These are phyloP conservation scores for Troides helena DNA, from an alignment of 2,888 invertebrate genomes.

Conservation along the genomic window DNA sequence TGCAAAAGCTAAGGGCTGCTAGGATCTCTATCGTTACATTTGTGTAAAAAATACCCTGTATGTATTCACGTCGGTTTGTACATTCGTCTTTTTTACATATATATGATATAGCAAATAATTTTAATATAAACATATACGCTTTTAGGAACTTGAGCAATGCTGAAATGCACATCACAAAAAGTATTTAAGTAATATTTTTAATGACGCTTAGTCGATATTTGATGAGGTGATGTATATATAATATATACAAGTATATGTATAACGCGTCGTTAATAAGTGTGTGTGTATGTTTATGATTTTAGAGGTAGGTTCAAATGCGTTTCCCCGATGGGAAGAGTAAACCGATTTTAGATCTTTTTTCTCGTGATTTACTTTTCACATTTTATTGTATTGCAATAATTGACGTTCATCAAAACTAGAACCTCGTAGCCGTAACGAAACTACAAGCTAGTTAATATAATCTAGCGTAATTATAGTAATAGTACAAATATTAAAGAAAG, in stretches of 20 bases:
- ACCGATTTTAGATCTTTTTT: constrained; percentile 8
- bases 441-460: too few relatives aligned
- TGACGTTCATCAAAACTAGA: too few relatives aligned
- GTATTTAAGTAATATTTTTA: neutral
- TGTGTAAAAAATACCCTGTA: too few relatives aligned
- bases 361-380: neutral
- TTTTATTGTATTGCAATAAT: too few relatives aligned
- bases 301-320: neutral
- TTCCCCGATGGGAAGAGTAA: neutral
- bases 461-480: neutral
- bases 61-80: too few relatives aligned
- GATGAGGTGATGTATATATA: neutral
- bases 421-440: too few relatives aligned
- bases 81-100: too few relatives aligned
- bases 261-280: neutral
- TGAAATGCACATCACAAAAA: constrained; percentile 1
- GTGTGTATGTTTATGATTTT: neutral
- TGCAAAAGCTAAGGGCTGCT: too few relatives aligned
- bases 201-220: constrained; percentile 4
- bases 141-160: neutral
- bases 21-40: too few relatives aligned
- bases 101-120: too few relatives aligned
- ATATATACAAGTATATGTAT: neutral
- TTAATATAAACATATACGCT: neutral
- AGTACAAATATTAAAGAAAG: neutral